Conservation (phyloP, 2,797 vertebrate species). For the Cottoperca gobio region DNA sequence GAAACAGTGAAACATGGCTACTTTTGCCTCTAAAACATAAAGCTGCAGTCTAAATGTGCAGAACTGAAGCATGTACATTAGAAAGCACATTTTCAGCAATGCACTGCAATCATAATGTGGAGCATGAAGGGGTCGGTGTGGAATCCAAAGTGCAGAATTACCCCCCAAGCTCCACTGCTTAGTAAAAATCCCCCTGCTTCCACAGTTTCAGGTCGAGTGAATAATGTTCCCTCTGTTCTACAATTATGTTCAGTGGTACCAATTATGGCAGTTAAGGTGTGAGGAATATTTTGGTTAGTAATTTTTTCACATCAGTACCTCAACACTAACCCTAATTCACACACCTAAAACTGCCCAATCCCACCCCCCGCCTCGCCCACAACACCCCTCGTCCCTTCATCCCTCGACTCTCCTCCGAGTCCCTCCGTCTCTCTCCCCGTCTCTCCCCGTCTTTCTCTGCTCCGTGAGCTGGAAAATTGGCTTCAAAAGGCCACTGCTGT, state of each 20-base stretch:
- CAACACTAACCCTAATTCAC: conserved; percentile 73
- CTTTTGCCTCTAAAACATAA: conserved; percentile 19
- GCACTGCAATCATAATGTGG: conserved; percentile 30
- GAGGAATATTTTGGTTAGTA: conserved; percentile 55
- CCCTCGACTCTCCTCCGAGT: conserved; percentile 68
- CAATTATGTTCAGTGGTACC: conserved; percentile 49
- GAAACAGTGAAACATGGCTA: conserved; percentile 7
- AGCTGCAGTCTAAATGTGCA: conserved; percentile 12
- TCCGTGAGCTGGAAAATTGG: conserved; percentile 90
- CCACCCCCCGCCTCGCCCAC: background rate
- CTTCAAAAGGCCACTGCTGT: conserved; percentile 89
- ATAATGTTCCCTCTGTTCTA: conserved; percentile 23
- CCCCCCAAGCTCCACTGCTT: conserved; percentile 31
- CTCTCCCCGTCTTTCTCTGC: conserved; percentile 83
- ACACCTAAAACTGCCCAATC: conserved; percentile 76
- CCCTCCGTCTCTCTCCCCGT: conserved; percentile 70
- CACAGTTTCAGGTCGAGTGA: conserved; percentile 22
- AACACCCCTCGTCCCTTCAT: conserved; percentile 59
- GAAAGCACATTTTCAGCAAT: conserved; percentile 18
- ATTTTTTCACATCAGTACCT: conserved; percentile 71
- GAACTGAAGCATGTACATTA: conserved; percentile 18
- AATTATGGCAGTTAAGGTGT: conserved; percentile 46
- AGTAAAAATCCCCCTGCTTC: conserved; percentile 32
- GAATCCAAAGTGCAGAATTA: conserved; percentile 59
- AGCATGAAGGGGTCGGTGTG: conserved; percentile 29